Percentiles rank a stretch among this genome's conserved stretches.
Conservation (phyloP, 2,113 vertebrate genomes). For the Donacobius atricapilla region DNA sequence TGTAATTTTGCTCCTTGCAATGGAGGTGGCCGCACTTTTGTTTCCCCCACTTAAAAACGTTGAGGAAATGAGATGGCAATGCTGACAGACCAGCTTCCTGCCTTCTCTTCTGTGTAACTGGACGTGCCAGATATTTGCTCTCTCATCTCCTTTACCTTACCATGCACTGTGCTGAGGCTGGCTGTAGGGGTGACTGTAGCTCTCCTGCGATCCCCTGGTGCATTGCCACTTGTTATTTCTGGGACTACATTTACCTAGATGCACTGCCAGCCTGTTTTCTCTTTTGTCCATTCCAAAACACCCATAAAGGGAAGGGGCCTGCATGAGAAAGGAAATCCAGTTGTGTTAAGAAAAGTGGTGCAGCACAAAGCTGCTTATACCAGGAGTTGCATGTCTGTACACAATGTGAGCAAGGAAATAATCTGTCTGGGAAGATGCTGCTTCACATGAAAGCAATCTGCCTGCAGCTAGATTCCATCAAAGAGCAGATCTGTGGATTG, state of each 20-base stretch:
- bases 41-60: neutral
- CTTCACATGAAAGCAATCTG: slow-evolving; percentile 35
- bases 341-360: neutral
- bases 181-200: neutral
- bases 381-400: neutral
- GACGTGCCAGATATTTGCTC: neutral
- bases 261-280: neutral
- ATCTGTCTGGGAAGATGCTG: slow-evolving; percentile 51
- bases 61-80: neutral
- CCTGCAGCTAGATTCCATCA: slow-evolving; percentile 52
- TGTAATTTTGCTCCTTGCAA: neutral
- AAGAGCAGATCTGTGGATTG: slow-evolving; percentile 45
- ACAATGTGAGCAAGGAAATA: slow-evolving; percentile 2
- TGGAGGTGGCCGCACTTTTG: neutral
- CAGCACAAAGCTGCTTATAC: neutral
- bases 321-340: neutral
- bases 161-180: rapidly evolving
- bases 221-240: neutral
- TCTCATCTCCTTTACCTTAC: neutral
- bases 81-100: neutral
- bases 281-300: neutral
- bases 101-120: neutral
- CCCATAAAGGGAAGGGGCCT: neutral
- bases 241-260: neutral
- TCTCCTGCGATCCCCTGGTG: neutral